phyloP scores from a whole-genome alignment of 2,797 vertebrate genomes.

The Threskiornis aethiopicus region DNA sequence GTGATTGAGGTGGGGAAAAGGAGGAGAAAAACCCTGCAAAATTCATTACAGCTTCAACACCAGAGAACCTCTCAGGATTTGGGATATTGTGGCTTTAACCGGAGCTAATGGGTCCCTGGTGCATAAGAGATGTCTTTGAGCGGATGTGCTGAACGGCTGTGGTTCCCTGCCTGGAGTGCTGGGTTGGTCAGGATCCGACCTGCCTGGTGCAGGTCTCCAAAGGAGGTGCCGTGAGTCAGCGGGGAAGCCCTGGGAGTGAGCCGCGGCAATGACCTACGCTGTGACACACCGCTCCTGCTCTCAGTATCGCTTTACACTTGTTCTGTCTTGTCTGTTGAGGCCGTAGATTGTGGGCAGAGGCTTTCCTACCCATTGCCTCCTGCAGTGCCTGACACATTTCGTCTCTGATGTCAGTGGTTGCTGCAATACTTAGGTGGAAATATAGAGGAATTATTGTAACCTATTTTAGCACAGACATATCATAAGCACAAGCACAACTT shows the following conservation, averaged over 20 bases:
- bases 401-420: rapidly evolving
- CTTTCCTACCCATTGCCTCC: neutral
- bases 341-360: rapidly evolving
- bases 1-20: constrained; percentile 14
- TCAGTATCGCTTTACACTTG: rapidly evolving
- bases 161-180: neutral
- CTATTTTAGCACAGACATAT: neutral
- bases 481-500: neutral
- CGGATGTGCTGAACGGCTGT: neutral
- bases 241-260: neutral
- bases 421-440: neutral
- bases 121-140: neutral
- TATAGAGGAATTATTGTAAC: neutral
- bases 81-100: neutral
- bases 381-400: rapidly evolving
- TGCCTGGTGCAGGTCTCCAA: neutral
- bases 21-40: neutral
- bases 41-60: neutral
- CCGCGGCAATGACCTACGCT: rapidly evolving
- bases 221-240: neutral
- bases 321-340: neutral
- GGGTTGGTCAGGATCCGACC: neutral
- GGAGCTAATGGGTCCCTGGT: neutral
- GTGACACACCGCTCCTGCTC: rapidly evolving
- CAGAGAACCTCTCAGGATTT: neutral